phyloP scores from a whole-genome alignment of 2,797 vertebrate species.

The Cossypha niveicapilla region DNA sequence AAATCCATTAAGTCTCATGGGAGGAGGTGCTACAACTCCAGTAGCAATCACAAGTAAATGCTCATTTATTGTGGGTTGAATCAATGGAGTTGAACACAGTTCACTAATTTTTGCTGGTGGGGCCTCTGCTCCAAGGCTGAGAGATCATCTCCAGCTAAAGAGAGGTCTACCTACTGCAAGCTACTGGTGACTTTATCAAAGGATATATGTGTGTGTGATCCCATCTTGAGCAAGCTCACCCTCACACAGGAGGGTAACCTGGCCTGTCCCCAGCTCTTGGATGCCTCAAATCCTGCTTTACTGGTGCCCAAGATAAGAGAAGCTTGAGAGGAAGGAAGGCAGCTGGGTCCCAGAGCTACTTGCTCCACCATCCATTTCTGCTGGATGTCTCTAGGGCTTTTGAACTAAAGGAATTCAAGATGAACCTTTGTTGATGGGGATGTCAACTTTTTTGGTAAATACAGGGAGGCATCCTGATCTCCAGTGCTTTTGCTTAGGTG shows the following conservation, averaged over 20 bases:
- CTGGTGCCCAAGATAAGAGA: background rate
- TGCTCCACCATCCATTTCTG: background rate
- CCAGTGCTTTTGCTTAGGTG: background rate
- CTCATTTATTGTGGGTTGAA: background rate
- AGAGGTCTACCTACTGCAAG: background rate
- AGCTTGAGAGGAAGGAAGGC: background rate
- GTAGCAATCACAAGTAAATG: background rate
- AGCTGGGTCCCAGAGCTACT: background rate
- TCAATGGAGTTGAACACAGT: background rate
- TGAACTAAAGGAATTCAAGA: background rate
- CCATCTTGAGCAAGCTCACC: background rate
- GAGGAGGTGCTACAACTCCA: background rate
- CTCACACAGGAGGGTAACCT: background rate
- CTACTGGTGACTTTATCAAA: background rate
- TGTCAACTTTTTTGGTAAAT: background rate
- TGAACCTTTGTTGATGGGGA: background rate
- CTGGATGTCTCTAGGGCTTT: background rate
- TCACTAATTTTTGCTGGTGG: background rate
- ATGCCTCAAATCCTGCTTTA: background rate
- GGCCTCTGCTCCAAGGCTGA: background rate
- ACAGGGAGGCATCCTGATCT: background rate
- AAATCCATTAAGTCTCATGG: background rate
- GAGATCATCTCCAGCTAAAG: background rate
- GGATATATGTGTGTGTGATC: background rate
- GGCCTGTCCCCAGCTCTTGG: background rate